phyloP scores from a whole-genome alignment of 1,140 invertebrate species.

The Drosophila repletoides region DNA sequence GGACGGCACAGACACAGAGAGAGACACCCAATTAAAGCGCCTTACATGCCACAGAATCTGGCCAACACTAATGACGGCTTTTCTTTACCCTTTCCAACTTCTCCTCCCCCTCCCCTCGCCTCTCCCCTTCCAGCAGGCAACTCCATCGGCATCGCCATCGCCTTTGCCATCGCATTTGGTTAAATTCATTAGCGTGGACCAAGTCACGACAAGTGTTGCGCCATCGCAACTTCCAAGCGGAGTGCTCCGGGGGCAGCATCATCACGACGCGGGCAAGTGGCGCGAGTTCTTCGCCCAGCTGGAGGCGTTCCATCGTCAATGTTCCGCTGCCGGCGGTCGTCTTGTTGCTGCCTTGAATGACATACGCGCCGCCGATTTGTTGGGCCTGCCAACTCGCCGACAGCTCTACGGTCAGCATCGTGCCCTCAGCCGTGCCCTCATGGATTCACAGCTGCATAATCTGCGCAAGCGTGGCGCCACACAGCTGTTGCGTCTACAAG shows the following conservation, averaged over 20 bases:
- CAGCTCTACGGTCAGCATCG: constrained; percentile 84
- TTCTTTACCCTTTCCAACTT: neutral
- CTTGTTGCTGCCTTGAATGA: constrained; percentile 84
- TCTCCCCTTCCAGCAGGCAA: constrained; percentile 1
- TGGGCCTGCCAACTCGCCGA: constrained; percentile 82
- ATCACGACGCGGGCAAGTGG: constrained; percentile 86
- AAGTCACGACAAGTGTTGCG: constrained; percentile 82
- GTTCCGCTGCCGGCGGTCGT: constrained; percentile 83
- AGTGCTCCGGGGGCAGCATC: constrained; percentile 82
- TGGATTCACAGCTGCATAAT: constrained; percentile 83
- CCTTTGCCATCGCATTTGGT: constrained; percentile 58
- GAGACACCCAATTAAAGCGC: constrained; percentile 75
- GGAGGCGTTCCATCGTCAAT: constrained; percentile 83
- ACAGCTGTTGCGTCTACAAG: constrained; percentile 83
- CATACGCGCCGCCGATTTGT: constrained; percentile 83
- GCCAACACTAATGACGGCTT: constrained; percentile 66
- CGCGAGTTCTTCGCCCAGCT: constrained; percentile 86
- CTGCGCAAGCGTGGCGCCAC: constrained; percentile 83
- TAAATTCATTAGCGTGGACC: constrained; percentile 82
- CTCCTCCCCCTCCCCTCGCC: constrained; percentile 47
- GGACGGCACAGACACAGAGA: neutral
- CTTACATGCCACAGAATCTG: constrained; percentile 66
- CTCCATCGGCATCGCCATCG: constrained; percentile 4
- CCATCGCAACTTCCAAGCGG: constrained; percentile 81
- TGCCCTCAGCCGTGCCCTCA: constrained; percentile 83